These are phyloP conservation scores for Labroides dimidiatus DNA, from an alignment of 2,797 vertebrate species.

Conservation along the genomic window DNA sequence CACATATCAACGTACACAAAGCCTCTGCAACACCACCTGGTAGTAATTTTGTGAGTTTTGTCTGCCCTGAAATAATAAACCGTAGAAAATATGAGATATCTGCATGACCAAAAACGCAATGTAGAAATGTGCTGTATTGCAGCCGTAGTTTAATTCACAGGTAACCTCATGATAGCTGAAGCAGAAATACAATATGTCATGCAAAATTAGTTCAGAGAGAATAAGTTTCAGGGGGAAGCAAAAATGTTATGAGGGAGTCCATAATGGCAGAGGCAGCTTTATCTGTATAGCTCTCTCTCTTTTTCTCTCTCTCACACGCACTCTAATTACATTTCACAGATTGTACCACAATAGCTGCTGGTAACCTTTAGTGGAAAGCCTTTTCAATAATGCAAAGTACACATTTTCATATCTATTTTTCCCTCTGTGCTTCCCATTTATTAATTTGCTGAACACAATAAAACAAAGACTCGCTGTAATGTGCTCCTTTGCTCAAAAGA, in stretches of 20 bases:
- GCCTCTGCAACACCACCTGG: conserved; percentile 67
- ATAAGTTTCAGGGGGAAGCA: conserved; percentile 84
- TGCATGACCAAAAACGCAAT: conserved; percentile 82
- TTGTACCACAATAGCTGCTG: conserved; percentile 87
- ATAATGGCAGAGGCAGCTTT: conserved; percentile 82
- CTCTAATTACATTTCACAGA: conserved; percentile 90
- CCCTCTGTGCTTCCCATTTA: conserved; percentile 85
- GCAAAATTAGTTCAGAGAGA: conserved; percentile 88
- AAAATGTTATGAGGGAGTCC: conserved; percentile 84
- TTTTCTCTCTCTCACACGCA: conserved; percentile 68
- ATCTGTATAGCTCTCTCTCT: conserved; percentile 76
- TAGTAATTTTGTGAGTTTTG: conserved; percentile 76
- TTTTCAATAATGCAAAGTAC: conserved; percentile 90
- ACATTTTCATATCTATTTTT: conserved; percentile 89
- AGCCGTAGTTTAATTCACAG: conserved; percentile 85
- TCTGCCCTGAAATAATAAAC: conserved; percentile 84
- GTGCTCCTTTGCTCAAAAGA: conserved; percentile 83
- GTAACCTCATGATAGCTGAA: conserved; percentile 86
- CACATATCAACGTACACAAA: conserved; percentile 37
- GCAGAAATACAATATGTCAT: conserved; percentile 89
- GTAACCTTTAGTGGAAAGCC: conserved; percentile 89
- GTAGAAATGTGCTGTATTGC: conserved; percentile 80
- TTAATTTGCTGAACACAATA: conserved; percentile 91
- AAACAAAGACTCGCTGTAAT: conserved; percentile 86
- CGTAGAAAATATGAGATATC: conserved; percentile 77